Evolutionary conservation across 2,888 invertebrate genomes (phyloP).

Genomic region (Eretmocerus hayati): DNA sequence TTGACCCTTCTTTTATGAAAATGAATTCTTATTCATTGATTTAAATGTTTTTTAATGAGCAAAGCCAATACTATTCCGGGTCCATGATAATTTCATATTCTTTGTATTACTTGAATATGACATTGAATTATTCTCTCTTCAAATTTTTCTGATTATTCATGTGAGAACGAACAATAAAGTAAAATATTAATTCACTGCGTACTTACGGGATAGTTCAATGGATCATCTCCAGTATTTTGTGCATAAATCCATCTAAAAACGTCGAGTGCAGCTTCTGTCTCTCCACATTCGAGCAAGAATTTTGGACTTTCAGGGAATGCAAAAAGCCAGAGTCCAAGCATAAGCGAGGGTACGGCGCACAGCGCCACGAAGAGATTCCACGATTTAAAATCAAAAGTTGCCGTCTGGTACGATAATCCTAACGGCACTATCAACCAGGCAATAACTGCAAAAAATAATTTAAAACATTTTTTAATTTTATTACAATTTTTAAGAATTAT

Average conservation of each 20-base stretch:
- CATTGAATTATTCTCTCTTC: too few species aligned
- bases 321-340: slow-evolving; percentile 64
- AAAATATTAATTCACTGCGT: too few species aligned
- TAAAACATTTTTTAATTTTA: too few species aligned
- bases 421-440: slow-evolving; percentile 75
- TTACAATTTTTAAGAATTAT: too few species aligned
- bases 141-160: too few species aligned
- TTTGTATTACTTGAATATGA: too few species aligned
- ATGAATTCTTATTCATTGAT: too few species aligned
- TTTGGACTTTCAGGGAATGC: slow-evolving; percentile 77
- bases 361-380: slow-evolving; percentile 77
- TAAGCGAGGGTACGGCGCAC: slow-evolving; percentile 64
- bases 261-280: slow-evolving; percentile 66
- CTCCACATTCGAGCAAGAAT: slow-evolving; percentile 72
- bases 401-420: slow-evolving; percentile 54
- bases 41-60: too few species aligned
- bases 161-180: background rate
- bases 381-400: slow-evolving; percentile 63
- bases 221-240: slow-evolving; percentile 64
- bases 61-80: too few species aligned
- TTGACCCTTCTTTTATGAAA: too few species aligned
- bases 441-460: slow-evolving; percentile 59
- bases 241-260: slow-evolving; percentile 64
- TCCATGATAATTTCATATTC: too few species aligned
- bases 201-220: slow-evolving; percentile 65